Evolutionary conservation across 2,888 invertebrate genomes (phyloP), one percentile per base, ranked within the genome.

Genomic region (Mesoligia furuncula): DNA sequence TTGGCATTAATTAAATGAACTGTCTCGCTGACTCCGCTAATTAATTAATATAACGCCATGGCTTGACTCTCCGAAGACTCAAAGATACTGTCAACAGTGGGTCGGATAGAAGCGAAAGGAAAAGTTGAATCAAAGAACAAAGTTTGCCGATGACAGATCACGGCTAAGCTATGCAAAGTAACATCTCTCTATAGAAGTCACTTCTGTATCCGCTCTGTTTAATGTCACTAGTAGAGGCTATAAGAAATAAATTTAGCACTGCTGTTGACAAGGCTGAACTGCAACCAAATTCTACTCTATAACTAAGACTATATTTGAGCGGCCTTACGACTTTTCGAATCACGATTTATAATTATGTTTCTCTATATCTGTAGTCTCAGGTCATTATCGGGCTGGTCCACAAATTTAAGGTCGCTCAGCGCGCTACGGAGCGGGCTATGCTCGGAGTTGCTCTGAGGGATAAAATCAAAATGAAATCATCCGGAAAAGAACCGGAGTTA

Each of bases 121-220:
- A 36, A 31, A 76, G 6, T 57, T 48, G 57, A 39, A 48, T 57
- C 5, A 27, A 76, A 67, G 48, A 27, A 66, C 57, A 51, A 74
- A 59, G 27, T 65, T 45, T 24, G 36, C 17, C 20, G 2, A 48
- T n/a, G 13, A 45, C 27, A 48, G 27, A 65, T n/a, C 20, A 51
- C 31, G 31, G 20, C 42, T 51, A 42, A 48, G 9, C 17, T 64
- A 31, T 57, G 39, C n/a, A 48, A 66, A 65, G 36, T 57, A 39
- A 48, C 57, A 39, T 20, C 39, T 20, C 20, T 27, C 1, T 17
- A 2, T 6, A 48, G 15, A 66, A 76, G 27, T 57, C 57, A 36
- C 17, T 66, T 45, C 27, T 57, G 45, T 59, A 66, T 66, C 24
- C 24, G 8, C n/a, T 15, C 15, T 51, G 51, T 51, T 15, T 31